Conservation (phyloP, 2,113 vertebrate species). For the Patagioenas fasciata region DNA sequence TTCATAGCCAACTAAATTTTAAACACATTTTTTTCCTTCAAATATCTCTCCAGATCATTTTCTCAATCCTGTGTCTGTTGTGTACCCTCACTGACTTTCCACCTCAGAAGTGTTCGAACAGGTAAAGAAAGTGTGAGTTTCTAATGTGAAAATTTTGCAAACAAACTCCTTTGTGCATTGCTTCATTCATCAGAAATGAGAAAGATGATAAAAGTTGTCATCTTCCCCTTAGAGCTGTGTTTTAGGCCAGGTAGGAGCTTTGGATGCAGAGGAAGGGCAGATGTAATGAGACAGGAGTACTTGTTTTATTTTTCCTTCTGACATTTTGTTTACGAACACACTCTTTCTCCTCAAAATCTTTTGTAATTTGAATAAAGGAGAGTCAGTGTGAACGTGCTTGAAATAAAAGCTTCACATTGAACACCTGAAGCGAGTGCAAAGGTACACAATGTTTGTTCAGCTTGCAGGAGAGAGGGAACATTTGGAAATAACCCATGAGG, state of each 20-base stretch:
- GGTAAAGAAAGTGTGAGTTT: not conserved
- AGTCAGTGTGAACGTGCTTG: not conserved
- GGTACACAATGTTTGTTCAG: constrained; percentile 48
- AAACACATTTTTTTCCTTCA: not conserved
- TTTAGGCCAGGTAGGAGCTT: not conserved
- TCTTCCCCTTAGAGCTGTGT: not conserved
- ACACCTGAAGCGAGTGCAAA: constrained; percentile 28
- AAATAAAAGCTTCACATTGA: constrained; percentile 40
- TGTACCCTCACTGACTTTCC: not conserved
- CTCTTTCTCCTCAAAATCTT: constrained; percentile 38
- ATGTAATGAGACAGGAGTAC: not conserved
- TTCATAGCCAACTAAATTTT: not conserved
- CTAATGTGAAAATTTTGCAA: not conserved
- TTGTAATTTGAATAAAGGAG: constrained; percentile 56
- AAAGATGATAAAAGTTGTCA: not conserved
- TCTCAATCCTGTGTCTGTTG: not conserved
- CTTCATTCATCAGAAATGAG: not conserved
- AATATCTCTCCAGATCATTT: not conserved
- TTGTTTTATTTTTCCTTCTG: not conserved
- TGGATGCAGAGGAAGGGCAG: not conserved
- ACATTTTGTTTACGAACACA: not conserved
- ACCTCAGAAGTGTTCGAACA: not conserved
- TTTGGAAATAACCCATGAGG: constrained; percentile 41
- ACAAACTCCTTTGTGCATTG: not conserved
- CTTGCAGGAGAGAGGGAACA: not conserved